phyloP scores from a whole-genome alignment of 2,888 invertebrate species.

The Agriotes lineatus region DNA sequence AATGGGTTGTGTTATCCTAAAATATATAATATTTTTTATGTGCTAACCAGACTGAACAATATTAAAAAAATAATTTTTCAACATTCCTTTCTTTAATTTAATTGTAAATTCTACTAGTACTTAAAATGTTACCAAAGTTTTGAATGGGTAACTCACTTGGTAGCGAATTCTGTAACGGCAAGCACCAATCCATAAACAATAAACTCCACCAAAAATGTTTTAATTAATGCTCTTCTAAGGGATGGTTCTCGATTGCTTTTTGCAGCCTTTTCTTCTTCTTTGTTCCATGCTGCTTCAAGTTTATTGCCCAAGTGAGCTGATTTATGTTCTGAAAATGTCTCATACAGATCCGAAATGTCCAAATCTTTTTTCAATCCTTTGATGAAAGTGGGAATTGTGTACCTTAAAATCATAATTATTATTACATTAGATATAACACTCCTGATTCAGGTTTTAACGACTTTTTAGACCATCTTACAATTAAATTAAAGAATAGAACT shows the following conservation, averaged over 20 bases:
- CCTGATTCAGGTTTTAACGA: no score
- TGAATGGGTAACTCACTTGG: constrained; percentile 29
- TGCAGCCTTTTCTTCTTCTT: constrained; percentile 67
- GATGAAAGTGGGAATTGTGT: constrained; percentile 78
- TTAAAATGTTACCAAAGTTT: no score
- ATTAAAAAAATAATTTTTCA: constrained; percentile 31
- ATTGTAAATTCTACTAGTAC: no score
- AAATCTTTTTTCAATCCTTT: constrained; percentile 77
- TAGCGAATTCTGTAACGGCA: constrained; percentile 18
- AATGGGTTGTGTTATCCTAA: constrained; percentile 66
- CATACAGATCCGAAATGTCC: constrained; percentile 75
- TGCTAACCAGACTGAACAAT: no score
- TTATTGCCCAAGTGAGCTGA: constrained; percentile 75
- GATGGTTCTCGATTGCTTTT: constrained; percentile 69
- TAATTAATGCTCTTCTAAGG: constrained; percentile 70
- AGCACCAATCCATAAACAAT: constrained; percentile 73
- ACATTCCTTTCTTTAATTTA: no score
- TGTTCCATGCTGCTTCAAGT: constrained; percentile 73
- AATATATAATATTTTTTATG: no score
- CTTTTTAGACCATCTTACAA: no score
- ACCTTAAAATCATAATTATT: constrained; percentile 67
- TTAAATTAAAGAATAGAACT: no score
- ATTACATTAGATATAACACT: not conserved
- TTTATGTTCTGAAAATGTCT: constrained; percentile 77
- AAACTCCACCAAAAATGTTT: constrained; percentile 73